Conservation (phyloP, 2,888 invertebrate genomes). For the Lymantria dispar region DNA sequence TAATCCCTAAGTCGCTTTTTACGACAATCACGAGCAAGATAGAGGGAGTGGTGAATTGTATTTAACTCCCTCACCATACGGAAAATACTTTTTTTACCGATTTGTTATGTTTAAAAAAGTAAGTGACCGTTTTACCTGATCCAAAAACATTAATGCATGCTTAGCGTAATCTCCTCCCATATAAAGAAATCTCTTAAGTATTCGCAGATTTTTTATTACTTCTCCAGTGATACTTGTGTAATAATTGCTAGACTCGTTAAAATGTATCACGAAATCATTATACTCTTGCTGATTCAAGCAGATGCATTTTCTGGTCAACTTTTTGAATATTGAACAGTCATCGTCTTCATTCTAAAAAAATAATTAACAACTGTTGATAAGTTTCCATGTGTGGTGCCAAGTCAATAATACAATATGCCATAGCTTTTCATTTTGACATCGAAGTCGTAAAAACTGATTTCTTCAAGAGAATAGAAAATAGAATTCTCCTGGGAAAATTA, state of each 20-base stretch:
- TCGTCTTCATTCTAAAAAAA: constrained; percentile 54
- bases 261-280: constrained; percentile 69
- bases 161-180: constrained; percentile 62
- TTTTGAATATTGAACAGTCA: constrained; percentile 66
- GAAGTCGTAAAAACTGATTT: too few species aligned
- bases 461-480: too few species aligned
- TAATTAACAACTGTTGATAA: background rate
- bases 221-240: constrained; percentile 59
- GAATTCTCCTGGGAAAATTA: too few species aligned
- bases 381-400: background rate
- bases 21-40: too few species aligned
- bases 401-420: background rate
- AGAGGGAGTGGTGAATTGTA: too few species aligned
- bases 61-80: too few species aligned
- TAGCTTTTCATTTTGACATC: too few species aligned
- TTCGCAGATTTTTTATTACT: constrained; percentile 68
- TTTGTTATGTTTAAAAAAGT: too few species aligned
- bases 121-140: constrained; percentile 43
- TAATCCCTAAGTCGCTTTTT: too few species aligned
- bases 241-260: constrained; percentile 63
- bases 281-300: constrained; percentile 60
- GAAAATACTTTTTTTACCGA: too few species aligned
- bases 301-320: constrained; percentile 62
- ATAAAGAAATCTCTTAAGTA: constrained; percentile 68
- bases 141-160: constrained; percentile 64